Conservation (phyloP, 1,140 invertebrate species). For the Sycophila sp. region DNA sequence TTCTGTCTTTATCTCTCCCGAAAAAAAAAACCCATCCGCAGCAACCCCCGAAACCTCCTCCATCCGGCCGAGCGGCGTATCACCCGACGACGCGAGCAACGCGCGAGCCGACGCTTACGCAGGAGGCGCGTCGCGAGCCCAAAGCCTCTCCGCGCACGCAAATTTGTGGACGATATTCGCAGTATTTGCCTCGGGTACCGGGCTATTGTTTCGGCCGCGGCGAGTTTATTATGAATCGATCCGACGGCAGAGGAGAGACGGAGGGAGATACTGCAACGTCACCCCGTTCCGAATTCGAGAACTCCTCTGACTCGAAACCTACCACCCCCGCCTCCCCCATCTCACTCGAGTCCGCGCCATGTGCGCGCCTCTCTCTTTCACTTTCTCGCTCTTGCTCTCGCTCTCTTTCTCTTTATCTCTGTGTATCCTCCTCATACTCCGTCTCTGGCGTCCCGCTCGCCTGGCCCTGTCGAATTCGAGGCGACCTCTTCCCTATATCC, state of each 20-base stretch:
- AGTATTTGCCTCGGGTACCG: conserved; percentile 58
- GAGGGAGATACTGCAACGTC: conserved; percentile 61
- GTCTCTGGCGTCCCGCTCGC: background rate
- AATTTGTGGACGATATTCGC: conserved; percentile 61
- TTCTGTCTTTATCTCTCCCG: background rate
- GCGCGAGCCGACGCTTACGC: conserved; percentile 14
- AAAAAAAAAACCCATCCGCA: conserved; percentile 12
- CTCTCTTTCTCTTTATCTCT: background rate
- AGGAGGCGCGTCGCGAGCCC: conserved; percentile 46
- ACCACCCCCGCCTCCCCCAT: conserved; percentile 41
- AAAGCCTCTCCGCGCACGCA: conserved; percentile 57
- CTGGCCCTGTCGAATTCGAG: conserved; percentile 26
- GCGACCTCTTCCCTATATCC: background rate
- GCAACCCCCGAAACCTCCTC: conserved; percentile 18
- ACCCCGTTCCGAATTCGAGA: conserved; percentile 57
- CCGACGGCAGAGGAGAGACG: conserved; percentile 55
- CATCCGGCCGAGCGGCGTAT: conserved; percentile 16
- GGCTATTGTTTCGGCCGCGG: conserved; percentile 60
- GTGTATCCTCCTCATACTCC: background rate
- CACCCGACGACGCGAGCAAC: conserved; percentile 11
- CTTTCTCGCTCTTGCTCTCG: too few species aligned
- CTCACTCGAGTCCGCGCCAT: conserved; percentile 16
- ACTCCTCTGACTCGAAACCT: conserved; percentile 49
- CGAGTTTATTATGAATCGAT: conserved; percentile 63
- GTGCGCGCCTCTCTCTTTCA: conserved; percentile 48